Conservation (phyloP, 2,113 vertebrate species). For the Chascanopsetta lugubris region DNA sequence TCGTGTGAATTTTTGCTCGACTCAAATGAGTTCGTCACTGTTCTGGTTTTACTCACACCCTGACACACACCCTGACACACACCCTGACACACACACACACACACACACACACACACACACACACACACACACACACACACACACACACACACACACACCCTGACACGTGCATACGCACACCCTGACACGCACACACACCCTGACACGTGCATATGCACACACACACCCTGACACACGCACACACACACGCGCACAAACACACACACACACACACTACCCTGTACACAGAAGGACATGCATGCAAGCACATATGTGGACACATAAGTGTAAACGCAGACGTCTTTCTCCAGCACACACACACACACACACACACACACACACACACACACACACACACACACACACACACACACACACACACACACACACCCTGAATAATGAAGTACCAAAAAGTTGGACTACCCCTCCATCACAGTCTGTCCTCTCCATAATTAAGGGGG, state of each 20-base stretch:
- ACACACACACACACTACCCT: too few relatives aligned
- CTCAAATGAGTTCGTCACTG: constrained; percentile 67
- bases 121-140: neutral
- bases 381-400: constrained; percentile 11
- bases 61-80: constrained; percentile 18
- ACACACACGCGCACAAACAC: constrained; percentile 27
- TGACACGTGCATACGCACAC: too few relatives aligned
- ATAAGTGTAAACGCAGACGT: too few relatives aligned
- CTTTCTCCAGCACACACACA: constrained; percentile 11
- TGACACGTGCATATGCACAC: constrained; percentile 26
- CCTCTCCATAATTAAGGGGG: too few relatives aligned
- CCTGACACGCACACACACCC: constrained; percentile 12
- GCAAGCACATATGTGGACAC: too few relatives aligned
- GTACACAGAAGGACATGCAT: too few relatives aligned
- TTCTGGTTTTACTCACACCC: constrained; percentile 67
- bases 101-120: constrained; percentile 13
- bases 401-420: constrained; percentile 26
- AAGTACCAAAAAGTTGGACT: too few relatives aligned
- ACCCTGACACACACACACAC: constrained; percentile 2
- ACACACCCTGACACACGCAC: constrained; percentile 12
- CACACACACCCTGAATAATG: too few relatives aligned
- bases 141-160: neutral
- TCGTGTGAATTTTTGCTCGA: constrained; percentile 77
- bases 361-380: constrained; percentile 26
- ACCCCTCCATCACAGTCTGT: too few relatives aligned